Evolutionary conservation across 1,140 invertebrate species (phyloP).

Genomic region (Tigriopus japonicus): DNA sequence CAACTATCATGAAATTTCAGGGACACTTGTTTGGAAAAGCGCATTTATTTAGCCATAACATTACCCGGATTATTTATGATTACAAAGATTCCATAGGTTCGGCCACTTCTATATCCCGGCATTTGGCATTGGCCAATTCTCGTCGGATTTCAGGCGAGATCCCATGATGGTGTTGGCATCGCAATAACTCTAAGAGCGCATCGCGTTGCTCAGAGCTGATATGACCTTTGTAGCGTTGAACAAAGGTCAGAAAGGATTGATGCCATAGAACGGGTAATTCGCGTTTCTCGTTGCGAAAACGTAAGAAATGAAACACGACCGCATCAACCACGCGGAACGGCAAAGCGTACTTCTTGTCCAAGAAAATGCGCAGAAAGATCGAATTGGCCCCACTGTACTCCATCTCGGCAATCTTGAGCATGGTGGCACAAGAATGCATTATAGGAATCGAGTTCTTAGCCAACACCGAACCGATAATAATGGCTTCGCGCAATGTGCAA

Average conservation of each 20-base stretch:
- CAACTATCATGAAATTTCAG: too few relatives aligned
- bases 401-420: slow-evolving; percentile 93
- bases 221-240: slow-evolving; percentile 85
- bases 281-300: slow-evolving; percentile 37
- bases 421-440: slow-evolving; percentile 83
- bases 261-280: slow-evolving; percentile 91
- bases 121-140: slow-evolving; percentile 4
- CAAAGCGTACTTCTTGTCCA: slow-evolving; percentile 96
- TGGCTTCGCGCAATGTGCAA: slow-evolving; percentile 84
- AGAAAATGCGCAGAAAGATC: slow-evolving; percentile 78
- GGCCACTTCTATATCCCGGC: slow-evolving; percentile 11
- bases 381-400: slow-evolving; percentile 92
- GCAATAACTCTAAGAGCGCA: slow-evolving; percentile 53
- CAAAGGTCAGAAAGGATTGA: slow-evolving; percentile 80
- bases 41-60: too few relatives aligned
- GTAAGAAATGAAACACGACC: slow-evolving; percentile 80
- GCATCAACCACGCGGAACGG: slow-evolving; percentile 89
- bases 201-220: slow-evolving; percentile 81
- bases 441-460: slow-evolving; percentile 81
- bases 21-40: too few relatives aligned
- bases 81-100: background rate
- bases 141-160: slow-evolving; percentile 10
- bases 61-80: too few relatives aligned
- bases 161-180: slow-evolving; percentile 17
- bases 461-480: slow-evolving; percentile 80